Percentiles rank a stretch among this genome's conserved stretches.
phyloP scores from a whole-genome alignment of 2,797 vertebrate species.

The Lindbergichthys nudifrons region DNA sequence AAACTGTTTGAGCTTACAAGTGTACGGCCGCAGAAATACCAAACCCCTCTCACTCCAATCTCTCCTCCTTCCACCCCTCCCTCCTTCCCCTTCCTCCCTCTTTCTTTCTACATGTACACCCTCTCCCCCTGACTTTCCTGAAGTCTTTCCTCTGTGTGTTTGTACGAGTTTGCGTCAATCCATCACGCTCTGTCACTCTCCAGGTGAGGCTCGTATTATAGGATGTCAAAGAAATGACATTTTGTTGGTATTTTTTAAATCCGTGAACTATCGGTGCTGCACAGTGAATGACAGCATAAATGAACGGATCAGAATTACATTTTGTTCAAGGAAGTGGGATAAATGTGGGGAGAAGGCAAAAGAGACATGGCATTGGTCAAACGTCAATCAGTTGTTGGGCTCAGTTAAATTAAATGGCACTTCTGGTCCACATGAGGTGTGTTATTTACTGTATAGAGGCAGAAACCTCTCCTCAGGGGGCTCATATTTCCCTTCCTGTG shows the following conservation, averaged over 20 bases:
- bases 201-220: constrained; percentile 74
- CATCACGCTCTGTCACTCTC: constrained; percentile 76
- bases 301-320: constrained; percentile 73
- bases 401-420: constrained; percentile 68
- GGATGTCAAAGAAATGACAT: constrained; percentile 78
- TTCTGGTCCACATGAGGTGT: constrained; percentile 41
- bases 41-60: constrained; percentile 79
- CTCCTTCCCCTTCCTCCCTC: constrained; percentile 33
- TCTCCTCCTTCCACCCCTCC: constrained; percentile 57
- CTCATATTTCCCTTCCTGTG: constrained; percentile 29
- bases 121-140: constrained; percentile 47
- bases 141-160: constrained; percentile 37
- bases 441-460: constrained; percentile 61
- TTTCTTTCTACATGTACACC: constrained; percentile 49
- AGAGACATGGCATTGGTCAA: constrained; percentile 75
- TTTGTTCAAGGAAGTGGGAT: constrained; percentile 70
- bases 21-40: constrained; percentile 80
- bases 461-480: constrained; percentile 44
- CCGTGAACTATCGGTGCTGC: constrained; percentile 58
- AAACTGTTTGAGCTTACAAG: constrained; percentile 83
- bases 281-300: constrained; percentile 71
- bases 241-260: constrained; percentile 78
- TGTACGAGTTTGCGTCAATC: constrained; percentile 55
- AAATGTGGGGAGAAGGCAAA: constrained; percentile 71
- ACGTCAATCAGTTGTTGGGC: constrained; percentile 68